Conservation (phyloP, 2,888 invertebrate species). For the Stictocephala bisonia region DNA sequence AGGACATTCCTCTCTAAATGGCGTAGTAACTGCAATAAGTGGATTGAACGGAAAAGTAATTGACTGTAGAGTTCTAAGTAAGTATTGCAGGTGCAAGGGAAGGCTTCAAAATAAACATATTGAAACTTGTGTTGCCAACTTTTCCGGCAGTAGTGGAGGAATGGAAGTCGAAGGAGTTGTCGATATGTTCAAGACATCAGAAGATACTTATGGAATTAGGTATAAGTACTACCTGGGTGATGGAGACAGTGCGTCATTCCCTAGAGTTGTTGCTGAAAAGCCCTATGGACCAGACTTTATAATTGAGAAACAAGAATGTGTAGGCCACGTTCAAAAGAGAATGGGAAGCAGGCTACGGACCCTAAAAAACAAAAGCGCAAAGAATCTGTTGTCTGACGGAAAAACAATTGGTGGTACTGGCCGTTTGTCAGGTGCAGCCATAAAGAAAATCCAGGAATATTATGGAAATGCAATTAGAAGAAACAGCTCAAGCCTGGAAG, state of each 20-base stretch:
- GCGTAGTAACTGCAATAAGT: conserved; percentile 3
- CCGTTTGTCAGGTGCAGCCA: conserved; percentile 54
- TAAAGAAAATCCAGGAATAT: conserved; percentile 55
- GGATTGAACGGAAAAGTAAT: conserved; percentile 19
- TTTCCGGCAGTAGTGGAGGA: conserved; percentile 48
- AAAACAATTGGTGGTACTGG: conserved; percentile 52
- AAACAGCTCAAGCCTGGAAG: conserved; percentile 51
- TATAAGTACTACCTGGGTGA: conserved; percentile 49
- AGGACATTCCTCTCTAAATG: not conserved
- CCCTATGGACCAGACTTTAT: conserved; percentile 43
- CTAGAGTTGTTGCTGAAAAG: conserved; percentile 50
- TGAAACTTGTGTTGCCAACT: conserved; percentile 48
- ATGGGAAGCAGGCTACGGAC: conserved; percentile 45
- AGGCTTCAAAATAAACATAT: conserved; percentile 43
- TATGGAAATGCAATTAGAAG: conserved; percentile 57
- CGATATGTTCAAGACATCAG: conserved; percentile 47
- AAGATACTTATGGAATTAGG: conserved; percentile 33
- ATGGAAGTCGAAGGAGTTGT: conserved; percentile 52
- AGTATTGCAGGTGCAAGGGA: conserved; percentile 46
- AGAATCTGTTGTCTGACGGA: conserved; percentile 38
- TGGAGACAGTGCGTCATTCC: conserved; percentile 35
- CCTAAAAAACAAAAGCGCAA: not conserved
- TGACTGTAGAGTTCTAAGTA: conserved; percentile 45
- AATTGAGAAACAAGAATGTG: conserved; percentile 47
- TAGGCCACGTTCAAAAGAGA: conserved; percentile 49